These are phyloP conservation scores for Drosophila engyochracea DNA, from an alignment of 2,888 invertebrate species.

Conservation along the genomic window DNA sequence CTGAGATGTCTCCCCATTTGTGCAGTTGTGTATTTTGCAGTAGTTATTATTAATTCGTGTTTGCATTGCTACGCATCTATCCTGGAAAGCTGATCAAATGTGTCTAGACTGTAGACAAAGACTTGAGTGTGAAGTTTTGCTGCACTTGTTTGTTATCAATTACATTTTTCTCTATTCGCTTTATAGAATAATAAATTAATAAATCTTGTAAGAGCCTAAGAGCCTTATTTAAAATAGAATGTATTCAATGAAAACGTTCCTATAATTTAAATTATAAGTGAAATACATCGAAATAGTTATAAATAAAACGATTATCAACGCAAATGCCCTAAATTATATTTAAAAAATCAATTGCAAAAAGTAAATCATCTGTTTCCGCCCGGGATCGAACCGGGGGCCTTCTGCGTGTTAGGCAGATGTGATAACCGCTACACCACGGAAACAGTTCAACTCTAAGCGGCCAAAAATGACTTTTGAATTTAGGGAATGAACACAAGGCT, in stretches of 20 bases:
- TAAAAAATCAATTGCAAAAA: slow-evolving; percentile 15
- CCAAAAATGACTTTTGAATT: slow-evolving; percentile 18
- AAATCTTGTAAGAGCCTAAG: neutral
- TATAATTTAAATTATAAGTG: neutral
- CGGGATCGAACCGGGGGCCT: slow-evolving; percentile 86
- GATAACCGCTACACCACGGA: slow-evolving; percentile 86
- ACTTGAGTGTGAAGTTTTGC: slow-evolving; percentile 3
- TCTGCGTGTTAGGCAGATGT: slow-evolving; percentile 86
- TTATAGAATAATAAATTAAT: neutral
- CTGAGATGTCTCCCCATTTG: neutral
- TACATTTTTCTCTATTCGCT: neutral
- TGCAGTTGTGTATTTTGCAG: slow-evolving; percentile 28
- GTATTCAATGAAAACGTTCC: neutral
- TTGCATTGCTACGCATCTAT: slow-evolving; percentile 3
- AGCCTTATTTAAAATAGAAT: neutral
- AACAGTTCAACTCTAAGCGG: slow-evolving; percentile 56
- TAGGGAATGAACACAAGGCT: neutral
- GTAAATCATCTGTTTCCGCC: slow-evolving; percentile 54
- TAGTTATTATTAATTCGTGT: slow-evolving; percentile 32
- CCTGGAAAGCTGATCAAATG: slow-evolving; percentile 14
- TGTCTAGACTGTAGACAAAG: slow-evolving; percentile 20
- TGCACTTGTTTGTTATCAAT: slow-evolving; percentile 1
- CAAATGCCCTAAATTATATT: neutral
- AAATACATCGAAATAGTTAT: no score
- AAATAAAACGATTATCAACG: neutral